Conservation (phyloP, 2,113 vertebrate genomes). For the Micromys minutus region DNA sequence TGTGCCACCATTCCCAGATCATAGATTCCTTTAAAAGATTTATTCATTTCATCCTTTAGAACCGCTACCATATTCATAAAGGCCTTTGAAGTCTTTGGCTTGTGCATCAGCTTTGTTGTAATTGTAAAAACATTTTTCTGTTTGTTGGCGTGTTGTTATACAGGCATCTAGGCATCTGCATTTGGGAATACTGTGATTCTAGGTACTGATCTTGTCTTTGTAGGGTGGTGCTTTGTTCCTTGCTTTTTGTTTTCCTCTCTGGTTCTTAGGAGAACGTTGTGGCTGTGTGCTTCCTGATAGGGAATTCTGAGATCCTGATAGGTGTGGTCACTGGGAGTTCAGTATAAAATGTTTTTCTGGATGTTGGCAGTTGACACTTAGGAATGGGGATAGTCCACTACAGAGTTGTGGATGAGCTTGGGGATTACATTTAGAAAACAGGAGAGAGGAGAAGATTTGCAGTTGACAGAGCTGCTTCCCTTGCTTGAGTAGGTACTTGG, state of each 20-base stretch:
- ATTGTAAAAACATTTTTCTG: background rate
- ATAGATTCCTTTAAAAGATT: background rate
- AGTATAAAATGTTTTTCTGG: background rate
- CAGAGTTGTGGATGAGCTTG: background rate
- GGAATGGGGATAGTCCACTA: background rate
- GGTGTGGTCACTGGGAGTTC: background rate
- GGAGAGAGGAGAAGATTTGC: background rate
- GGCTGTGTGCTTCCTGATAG: background rate
- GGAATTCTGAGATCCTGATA: background rate
- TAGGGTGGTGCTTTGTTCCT: background rate
- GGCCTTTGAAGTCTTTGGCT: background rate
- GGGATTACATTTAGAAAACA: too few species aligned
- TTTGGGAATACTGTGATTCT: background rate
- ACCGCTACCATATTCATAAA: background rate
- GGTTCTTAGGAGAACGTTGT: background rate
- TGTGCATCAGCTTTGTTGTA: too few species aligned
- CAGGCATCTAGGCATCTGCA: background rate
- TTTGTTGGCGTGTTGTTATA: too few species aligned
- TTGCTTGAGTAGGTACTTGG: too few species aligned
- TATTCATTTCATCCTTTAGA: background rate
- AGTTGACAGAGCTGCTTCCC: background rate
- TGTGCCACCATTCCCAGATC: background rate
- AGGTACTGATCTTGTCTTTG: background rate
- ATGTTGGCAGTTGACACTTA: background rate
- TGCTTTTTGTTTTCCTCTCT: background rate